A percentile compares a stretch with the other conserved stretches of the same genome.
phyloP scores from a whole-genome alignment of 2,113 vertebrate species.

The Cromileptes altivelis region DNA sequence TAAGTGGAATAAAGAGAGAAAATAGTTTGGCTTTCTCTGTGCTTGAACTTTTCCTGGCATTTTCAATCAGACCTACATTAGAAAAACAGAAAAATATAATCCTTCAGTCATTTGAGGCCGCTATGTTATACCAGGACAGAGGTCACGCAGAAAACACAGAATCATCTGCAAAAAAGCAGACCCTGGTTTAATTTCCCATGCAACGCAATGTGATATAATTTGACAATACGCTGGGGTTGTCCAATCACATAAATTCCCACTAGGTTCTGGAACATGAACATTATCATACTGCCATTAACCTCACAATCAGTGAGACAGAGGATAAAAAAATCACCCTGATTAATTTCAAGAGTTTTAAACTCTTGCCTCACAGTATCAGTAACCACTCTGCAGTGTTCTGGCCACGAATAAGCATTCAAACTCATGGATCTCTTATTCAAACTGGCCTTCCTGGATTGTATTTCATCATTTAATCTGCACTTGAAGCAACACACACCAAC shows the following conservation, averaged over 20 bases:
- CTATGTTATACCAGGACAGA: neutral
- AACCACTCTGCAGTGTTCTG: neutral
- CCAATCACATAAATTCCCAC: too few species aligned
- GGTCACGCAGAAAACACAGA: neutral
- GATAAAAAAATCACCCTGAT: neutral
- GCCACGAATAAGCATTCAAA: neutral
- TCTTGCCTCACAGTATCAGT: neutral
- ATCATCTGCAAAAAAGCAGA: neutral
- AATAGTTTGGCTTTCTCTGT: neutral
- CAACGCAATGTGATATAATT: neutral
- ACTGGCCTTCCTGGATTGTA: neutral
- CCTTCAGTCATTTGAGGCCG: neutral
- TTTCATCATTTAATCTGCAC: slow-evolving; percentile 16
- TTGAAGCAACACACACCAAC: slow-evolving; percentile 4
- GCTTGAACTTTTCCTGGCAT: neutral
- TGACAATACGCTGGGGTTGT: neutral
- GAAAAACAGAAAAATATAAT: neutral
- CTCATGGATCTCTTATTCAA: neutral
- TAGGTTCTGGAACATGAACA: neutral
- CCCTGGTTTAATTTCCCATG: neutral
- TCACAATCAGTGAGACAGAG: neutral
- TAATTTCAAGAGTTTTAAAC: neutral
- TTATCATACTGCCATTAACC: neutral
- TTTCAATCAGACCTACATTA: neutral
- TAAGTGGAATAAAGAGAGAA: neutral